A percentile compares a stretch with the other conserved stretches of the same genome.
phyloP scores from a whole-genome alignment of 1,140 invertebrate genomes.

The Atta texana region DNA sequence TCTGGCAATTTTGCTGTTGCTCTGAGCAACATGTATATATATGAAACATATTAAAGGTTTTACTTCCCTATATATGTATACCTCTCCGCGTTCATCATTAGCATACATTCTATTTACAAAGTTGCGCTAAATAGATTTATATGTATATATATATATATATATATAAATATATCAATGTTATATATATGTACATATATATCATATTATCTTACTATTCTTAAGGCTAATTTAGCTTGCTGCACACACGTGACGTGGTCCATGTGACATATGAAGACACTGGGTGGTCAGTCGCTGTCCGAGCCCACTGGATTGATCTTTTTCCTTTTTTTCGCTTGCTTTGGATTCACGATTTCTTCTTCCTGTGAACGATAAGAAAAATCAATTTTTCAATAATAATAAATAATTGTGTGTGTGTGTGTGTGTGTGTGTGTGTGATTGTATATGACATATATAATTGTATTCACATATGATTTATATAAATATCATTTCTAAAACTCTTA shows the following conservation, averaged over 20 bases:
- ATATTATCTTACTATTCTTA: slow-evolving; percentile 85
- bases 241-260: slow-evolving; percentile 84
- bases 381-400: background rate
- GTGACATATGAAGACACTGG: slow-evolving; percentile 85
- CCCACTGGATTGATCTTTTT: slow-evolving; percentile 91
- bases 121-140: slow-evolving; percentile 74
- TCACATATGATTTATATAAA: background rate
- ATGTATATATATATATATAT: slow-evolving; percentile 56
- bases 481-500: slow-evolving; percentile 78
- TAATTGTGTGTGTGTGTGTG: no score
- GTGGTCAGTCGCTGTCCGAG: slow-evolving; percentile 94
- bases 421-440: no score
- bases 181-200: slow-evolving; percentile 72
- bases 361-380: slow-evolving; percentile 79
- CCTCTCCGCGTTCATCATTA: slow-evolving; percentile 61
- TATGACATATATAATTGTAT: background rate
- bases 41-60: slow-evolving; percentile 66
- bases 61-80: slow-evolving; percentile 53
- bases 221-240: slow-evolving; percentile 83
- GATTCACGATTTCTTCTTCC: slow-evolving; percentile 94
- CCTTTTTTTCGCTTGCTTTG: slow-evolving; percentile 94
- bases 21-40: slow-evolving; percentile 51
- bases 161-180: background rate
- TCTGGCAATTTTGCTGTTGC: slow-evolving; percentile 68
- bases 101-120: slow-evolving; percentile 75